These are phyloP conservation scores for Euclidia mi DNA, from an alignment of 2,888 invertebrate species.

Conservation along the genomic window DNA sequence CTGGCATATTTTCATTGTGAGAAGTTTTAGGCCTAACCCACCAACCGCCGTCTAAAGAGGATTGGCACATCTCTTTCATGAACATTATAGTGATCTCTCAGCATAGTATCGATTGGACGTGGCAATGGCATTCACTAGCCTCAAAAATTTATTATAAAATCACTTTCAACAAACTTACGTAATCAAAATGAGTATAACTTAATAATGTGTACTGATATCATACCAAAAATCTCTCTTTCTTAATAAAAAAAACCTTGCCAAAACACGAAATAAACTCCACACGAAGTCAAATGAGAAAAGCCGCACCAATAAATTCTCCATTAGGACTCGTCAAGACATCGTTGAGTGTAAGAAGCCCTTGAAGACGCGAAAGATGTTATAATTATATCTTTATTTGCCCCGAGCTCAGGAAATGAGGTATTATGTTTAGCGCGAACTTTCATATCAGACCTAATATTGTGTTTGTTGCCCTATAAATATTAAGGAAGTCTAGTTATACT, in stretches of 20 bases:
- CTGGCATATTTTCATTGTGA: no score
- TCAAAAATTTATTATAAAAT: no score
- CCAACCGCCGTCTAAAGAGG: no score
- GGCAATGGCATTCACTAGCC: no score
- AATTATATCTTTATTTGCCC: conserved; percentile 75
- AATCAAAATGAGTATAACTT: no score
- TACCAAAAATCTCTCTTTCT: no score
- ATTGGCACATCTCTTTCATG: no score
- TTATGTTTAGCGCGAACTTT: conserved; percentile 62
- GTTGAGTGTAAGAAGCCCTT: conserved; percentile 33
- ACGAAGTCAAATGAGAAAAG: conserved; percentile 5
- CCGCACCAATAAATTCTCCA: conserved; percentile 15
- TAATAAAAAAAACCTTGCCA: not conserved
- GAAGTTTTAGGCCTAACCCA: no score
- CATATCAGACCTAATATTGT: conserved; percentile 41
- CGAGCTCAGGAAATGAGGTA: conserved; percentile 68
- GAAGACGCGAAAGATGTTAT: conserved; percentile 65
- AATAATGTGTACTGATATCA: no score
- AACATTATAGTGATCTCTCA: no score
- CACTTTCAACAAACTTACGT: no score
- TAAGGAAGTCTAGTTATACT: not conserved
- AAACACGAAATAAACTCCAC: not conserved
- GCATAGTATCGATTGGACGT: no score
- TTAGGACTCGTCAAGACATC: conserved; percentile 20
- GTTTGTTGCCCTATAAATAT: conserved; percentile 35